These are phyloP conservation scores for Myotis findleyi DNA, from an alignment of 2,797 vertebrate species.

Conservation along the genomic window DNA sequence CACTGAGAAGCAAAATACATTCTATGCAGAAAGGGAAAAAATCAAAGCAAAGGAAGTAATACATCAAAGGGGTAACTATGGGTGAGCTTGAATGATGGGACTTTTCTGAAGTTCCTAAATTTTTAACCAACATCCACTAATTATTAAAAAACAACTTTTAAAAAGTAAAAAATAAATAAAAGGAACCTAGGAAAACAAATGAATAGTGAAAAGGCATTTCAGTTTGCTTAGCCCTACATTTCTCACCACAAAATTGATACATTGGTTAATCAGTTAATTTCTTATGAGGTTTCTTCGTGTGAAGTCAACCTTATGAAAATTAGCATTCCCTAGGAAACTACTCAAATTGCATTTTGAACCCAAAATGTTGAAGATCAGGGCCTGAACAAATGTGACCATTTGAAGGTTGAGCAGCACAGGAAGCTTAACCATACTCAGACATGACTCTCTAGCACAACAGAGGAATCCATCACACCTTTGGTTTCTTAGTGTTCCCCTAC, in stretches of 20 bases:
- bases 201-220: too few relatives aligned
- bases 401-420: neutral
- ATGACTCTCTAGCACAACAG: neutral
- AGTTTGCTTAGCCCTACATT: too few relatives aligned
- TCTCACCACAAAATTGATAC: too few relatives aligned
- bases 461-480: neutral
- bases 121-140: neutral
- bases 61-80: neutral
- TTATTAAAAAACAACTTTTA: neutral
- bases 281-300: too few relatives aligned
- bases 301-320: too few relatives aligned
- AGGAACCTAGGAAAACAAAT: too few relatives aligned
- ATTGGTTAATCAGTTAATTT: too few relatives aligned
- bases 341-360: neutral
- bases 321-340: too few relatives aligned
- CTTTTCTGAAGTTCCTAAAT: neutral
- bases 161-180: neutral
- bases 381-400: neutral
- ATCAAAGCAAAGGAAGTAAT: neutral
- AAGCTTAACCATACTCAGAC: neutral
- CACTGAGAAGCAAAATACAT: constrained; percentile 32
- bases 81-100: neutral
- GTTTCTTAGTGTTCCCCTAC: neutral
- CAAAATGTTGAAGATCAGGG: neutral
- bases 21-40: neutral